phyloP scores from a whole-genome alignment of 2,888 invertebrate genomes.

The Gandaritis pyraliata region DNA sequence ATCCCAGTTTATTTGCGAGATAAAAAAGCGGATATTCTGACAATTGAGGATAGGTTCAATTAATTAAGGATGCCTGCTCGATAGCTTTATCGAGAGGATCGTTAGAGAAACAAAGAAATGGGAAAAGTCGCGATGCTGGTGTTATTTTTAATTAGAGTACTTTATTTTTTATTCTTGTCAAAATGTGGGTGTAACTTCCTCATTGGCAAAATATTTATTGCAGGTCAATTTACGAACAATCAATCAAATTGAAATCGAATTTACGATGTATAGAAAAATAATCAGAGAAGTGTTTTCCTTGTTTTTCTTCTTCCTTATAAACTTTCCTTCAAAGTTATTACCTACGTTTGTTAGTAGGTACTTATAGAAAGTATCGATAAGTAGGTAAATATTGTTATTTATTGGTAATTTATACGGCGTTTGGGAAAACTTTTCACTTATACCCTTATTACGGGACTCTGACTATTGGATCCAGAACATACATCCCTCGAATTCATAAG shows the following conservation, averaged over 20 bases:
- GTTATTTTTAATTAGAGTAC: conserved; percentile 3
- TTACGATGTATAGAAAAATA: conserved; percentile 5
- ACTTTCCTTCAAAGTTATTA: background rate
- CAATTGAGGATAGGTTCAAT: conserved; percentile 72
- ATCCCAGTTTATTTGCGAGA: conserved; percentile 50
- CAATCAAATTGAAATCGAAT: conserved; percentile 1
- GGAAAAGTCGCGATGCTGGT: background rate
- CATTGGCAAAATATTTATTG: background rate
- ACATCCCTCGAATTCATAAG: no score
- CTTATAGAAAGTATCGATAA: conserved; percentile 1
- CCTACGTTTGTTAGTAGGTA: no score
- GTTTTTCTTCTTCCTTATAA: background rate
- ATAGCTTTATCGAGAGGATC: conserved; percentile 58
- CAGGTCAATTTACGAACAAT: background rate
- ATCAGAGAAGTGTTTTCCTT: conserved; percentile 3
- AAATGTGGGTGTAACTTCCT: no score
- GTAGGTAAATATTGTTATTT: background rate
- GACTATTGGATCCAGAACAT: no score
- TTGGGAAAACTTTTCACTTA: no score
- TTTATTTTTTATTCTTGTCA: no score
- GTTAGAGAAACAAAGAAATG: conserved; percentile 40
- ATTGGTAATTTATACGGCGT: no score
- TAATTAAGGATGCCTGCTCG: conserved; percentile 72
- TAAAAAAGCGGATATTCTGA: conserved; percentile 74
- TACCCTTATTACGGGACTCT: no score